A percentile compares a stretch with the other conserved stretches of the same genome.
Conservation (phyloP, 37 sponge, comb jelly and placozoan genomes). For the Geodia barretti region DNA sequence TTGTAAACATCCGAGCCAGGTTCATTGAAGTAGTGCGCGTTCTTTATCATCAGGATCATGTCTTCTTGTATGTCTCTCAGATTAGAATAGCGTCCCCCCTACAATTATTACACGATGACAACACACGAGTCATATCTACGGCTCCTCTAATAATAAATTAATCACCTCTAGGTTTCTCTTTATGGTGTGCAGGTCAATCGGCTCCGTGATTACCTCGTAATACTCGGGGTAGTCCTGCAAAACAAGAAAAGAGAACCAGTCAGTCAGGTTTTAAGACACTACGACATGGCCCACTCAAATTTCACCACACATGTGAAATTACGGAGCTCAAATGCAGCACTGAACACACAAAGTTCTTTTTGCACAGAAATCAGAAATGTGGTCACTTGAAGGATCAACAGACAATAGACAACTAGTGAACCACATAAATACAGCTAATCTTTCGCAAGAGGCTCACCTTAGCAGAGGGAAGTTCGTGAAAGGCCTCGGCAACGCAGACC, state of each 20-base stretch:
- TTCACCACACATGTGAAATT: no score
- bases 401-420: not conserved
- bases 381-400: no score
- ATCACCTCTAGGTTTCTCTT: conserved; percentile 54
- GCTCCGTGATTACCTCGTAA: conserved; percentile 74
- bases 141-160: not conserved
- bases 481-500: conserved; percentile 54
- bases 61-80: conserved; percentile 60
- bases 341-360: no score
- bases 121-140: not conserved
- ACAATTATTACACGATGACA: not conserved
- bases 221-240: conserved; percentile 79
- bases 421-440: not conserved
- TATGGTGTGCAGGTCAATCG: conserved; percentile 67
- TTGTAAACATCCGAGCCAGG: conserved; percentile 58
- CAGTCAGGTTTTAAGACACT: no score
- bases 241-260: no score
- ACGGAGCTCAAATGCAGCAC: no score
- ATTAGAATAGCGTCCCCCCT: conserved; percentile 42
- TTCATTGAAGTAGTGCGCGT: conserved; percentile 72
- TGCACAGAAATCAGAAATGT: no score
- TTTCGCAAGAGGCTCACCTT: conserved; percentile 19
- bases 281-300: no score
- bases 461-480: conserved; percentile 56
- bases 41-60: conserved; percentile 70